Base-by-base conservation (phyloP, 1,140 invertebrate species). In the Bombus cullumanus region DNA sequence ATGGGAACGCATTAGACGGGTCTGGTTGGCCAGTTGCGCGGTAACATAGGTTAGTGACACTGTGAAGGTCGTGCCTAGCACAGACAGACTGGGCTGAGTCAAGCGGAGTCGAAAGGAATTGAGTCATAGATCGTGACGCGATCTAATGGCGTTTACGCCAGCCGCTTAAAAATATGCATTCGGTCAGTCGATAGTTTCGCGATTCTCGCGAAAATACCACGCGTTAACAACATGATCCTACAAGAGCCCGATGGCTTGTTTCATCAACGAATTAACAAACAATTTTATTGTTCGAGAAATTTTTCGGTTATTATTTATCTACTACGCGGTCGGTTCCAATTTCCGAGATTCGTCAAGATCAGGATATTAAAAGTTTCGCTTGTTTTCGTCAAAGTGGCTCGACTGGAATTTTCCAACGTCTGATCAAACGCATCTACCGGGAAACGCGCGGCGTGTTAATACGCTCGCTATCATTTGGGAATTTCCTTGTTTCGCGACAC, bases 31-130 rank as follows among this genome's bases (percentile, higher is more conserved):
- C 59, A 59, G 1, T 68, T 85, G 68, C 71, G 43, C 86, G 91
- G 91, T 93, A 93, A 90, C 92, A 91, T 92, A 92, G 92, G 92
- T 93, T 92, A 93, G 89, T 93, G 92, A 93, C 92, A 90, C 89
- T 13, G 22, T 78, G 88, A 90, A 91, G 90, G 89, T 83, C 86
- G 81, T 81, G 74, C 34, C 76, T 80, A 85, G 83, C 64, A 57
- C 34, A 1, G 72, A 12, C 72, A 77, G 34, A 69, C 71, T 22
- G 25, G 2, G 8, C 28, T 83, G 81, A 83, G 81, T 83, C 81
- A 78, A 78, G 34, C 74, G 64, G 4, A 47, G 18, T 6, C 18
- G 28, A 72, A 6, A 66, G 41, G 77, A 39, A 75, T 73, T 41
- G 84, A 81, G 84, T 85, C 84, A 85, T 81, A 85, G 84, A 81